These are phyloP conservation scores for Urocynchramus pylzowi DNA, from an alignment of 2,113 vertebrate genomes.

Conservation along the genomic window DNA sequence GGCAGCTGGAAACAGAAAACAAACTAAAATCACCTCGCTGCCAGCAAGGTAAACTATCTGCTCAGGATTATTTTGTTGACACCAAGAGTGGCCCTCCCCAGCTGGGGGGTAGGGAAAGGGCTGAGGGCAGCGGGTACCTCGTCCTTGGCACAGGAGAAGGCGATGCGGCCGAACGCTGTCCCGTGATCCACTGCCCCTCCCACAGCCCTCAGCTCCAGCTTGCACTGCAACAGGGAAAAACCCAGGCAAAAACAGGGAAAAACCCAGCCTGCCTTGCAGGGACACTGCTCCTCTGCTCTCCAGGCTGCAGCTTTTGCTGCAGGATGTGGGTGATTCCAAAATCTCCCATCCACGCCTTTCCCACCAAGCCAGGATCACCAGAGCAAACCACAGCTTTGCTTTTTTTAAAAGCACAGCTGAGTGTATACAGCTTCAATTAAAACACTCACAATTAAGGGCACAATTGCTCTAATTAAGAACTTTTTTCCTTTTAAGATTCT, in stretches of 20 bases:
- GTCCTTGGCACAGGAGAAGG: slow-evolving; percentile 89
- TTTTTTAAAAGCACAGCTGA: neutral
- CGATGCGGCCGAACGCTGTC: slow-evolving; percentile 91
- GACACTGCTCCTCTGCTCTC: neutral
- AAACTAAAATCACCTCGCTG: neutral
- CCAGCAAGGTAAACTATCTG: neutral
- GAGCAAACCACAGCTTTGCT: neutral
- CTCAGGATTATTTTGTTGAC: neutral
- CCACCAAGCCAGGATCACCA: neutral
- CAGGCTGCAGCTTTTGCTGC: neutral
- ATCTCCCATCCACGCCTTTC: rapidly evolving
- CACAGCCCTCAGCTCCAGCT: slow-evolving; percentile 83
- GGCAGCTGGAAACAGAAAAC: slow-evolving; percentile 75
- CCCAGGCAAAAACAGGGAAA: neutral
- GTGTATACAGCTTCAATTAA: rapidly evolving
- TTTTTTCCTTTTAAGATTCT: neutral
- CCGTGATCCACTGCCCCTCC: slow-evolving; percentile 80
- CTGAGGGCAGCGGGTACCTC: slow-evolving; percentile 84
- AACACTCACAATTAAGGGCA: neutral
- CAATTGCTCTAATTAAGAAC: neutral
- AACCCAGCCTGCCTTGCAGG: neutral
- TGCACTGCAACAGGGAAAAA: slow-evolving; percentile 78
- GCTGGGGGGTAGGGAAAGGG: neutral
- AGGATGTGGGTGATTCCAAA: neutral
- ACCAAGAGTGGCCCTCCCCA: neutral